Conservation (phyloP, 2,797 vertebrate genomes). For the Denticeps clupeoides region DNA sequence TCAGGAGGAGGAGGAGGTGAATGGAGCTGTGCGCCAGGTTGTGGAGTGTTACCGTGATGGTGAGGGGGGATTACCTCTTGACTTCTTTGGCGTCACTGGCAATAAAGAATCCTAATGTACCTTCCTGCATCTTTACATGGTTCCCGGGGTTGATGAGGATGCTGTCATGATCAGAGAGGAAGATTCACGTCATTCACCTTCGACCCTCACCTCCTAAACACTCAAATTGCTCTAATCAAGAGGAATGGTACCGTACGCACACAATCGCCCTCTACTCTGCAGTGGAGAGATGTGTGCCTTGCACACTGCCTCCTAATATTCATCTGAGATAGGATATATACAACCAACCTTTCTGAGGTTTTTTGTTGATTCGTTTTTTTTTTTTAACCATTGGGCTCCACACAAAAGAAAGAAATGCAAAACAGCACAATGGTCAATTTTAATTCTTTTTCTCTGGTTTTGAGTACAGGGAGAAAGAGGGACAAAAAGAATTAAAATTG, state of each 20-base stretch:
- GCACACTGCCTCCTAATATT: too few relatives aligned
- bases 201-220: slow-evolving; percentile 19
- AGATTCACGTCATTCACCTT: slow-evolving; percentile 32
- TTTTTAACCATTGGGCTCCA: slow-evolving; percentile 20
- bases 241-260: slow-evolving; percentile 63
- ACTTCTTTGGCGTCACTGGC: slow-evolving; percentile 99
- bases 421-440: slow-evolving; percentile 46
- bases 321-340: too few relatives aligned
- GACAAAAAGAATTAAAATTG: slow-evolving; percentile 44
- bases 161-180: slow-evolving; percentile 65
- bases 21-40: too few relatives aligned
- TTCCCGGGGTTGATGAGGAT: slow-evolving; percentile 99
- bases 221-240: slow-evolving; percentile 61
- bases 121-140: slow-evolving; percentile 97
- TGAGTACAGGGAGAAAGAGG: slow-evolving; percentile 28
- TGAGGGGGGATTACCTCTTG: slow-evolving; percentile 72
- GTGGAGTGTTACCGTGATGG: too few relatives aligned
- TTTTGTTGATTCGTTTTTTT: too few relatives aligned
- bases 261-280: too few relatives aligned
- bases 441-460: slow-evolving; percentile 13
- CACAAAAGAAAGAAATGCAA: slow-evolving; percentile 44
- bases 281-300: too few relatives aligned
- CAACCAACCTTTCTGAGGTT: too few relatives aligned
- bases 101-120: slow-evolving; percentile 98
- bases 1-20: too few relatives aligned